Conservation (phyloP, 1,140 invertebrate species). For the Scaptomyza pallida region DNA sequence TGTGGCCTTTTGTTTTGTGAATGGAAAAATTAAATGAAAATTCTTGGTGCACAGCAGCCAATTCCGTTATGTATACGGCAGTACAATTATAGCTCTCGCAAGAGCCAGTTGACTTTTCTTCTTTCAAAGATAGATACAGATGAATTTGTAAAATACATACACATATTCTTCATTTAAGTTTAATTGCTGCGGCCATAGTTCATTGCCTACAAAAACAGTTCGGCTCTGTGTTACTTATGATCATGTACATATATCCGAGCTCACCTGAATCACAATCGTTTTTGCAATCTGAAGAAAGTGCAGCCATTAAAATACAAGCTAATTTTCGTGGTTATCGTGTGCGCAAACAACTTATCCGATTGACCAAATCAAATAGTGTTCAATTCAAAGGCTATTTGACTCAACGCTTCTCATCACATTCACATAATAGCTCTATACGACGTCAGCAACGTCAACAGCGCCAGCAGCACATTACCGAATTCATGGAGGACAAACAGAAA, state of each 20-base stretch:
- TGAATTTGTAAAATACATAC: conserved; percentile 6
- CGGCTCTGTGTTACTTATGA: conserved; percentile 46
- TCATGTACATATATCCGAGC: conserved; percentile 83
- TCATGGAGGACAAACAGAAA: conserved; percentile 55
- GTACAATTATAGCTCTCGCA: conserved; percentile 69
- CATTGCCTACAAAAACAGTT: conserved; percentile 16
- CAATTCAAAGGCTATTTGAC: conserved; percentile 14
- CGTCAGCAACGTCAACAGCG: conserved; percentile 55
- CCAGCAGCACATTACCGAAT: conserved; percentile 18
- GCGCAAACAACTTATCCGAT: conserved; percentile 86
- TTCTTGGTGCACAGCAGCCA: conserved; percentile 68
- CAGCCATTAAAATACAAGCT: conserved; percentile 91
- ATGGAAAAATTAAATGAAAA: conserved; percentile 80
- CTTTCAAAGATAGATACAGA: conserved; percentile 10
- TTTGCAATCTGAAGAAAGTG: conserved; percentile 84
- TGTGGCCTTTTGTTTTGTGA: conserved; percentile 77
- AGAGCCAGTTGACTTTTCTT: conserved; percentile 53
- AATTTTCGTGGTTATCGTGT: conserved; percentile 89
- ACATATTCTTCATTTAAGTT: too few species aligned
- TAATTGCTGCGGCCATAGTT: background rate
- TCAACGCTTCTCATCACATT: conserved; percentile 35
- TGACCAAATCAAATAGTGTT: conserved; percentile 36
- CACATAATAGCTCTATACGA: conserved; percentile 9
- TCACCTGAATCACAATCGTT: conserved; percentile 72
- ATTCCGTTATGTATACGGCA: conserved; percentile 64